phyloP scores from a whole-genome alignment of 2,888 invertebrate species.

The Ophion obscuratus region DNA sequence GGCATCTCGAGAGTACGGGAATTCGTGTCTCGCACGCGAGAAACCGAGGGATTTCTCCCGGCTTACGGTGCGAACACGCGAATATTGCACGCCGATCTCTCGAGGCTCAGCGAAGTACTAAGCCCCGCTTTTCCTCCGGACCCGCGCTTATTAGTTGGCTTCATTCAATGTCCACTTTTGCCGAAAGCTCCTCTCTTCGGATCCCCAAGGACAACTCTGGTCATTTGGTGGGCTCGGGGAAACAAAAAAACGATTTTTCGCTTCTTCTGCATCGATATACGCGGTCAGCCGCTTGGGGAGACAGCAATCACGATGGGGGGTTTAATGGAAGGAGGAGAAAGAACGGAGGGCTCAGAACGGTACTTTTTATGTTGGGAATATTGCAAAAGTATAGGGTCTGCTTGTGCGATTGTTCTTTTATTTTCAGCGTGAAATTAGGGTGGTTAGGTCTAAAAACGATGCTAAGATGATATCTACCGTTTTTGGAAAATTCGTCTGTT shows the following conservation, averaged over 20 bases:
- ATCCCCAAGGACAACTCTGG: constrained; percentile 39
- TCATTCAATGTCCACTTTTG: constrained; percentile 56
- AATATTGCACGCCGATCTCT: constrained; percentile 57
- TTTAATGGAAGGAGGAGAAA: no score
- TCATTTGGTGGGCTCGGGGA: constrained; percentile 2
- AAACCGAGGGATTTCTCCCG: background rate
- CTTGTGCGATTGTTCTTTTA: no score
- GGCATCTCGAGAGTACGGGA: constrained; percentile 20
- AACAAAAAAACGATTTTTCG: background rate
- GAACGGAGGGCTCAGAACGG: no score
- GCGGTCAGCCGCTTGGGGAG: no score
- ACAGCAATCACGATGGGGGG: background rate
- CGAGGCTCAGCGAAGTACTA: constrained; percentile 34
- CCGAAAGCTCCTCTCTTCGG: constrained; percentile 32
- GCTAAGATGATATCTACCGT: no score
- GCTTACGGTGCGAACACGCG: constrained; percentile 5
- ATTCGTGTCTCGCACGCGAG: background rate
- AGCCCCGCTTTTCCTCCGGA: constrained; percentile 1
- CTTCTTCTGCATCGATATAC: background rate
- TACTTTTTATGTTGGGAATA: no score
- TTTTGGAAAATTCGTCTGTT: no score
- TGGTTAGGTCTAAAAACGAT: no score
- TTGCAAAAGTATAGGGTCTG: no score
- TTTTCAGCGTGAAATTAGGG: no score
- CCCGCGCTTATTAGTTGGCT: constrained; percentile 52